Conservation (phyloP, 2,888 invertebrate genomes). For the Nomada goodeniana region DNA sequence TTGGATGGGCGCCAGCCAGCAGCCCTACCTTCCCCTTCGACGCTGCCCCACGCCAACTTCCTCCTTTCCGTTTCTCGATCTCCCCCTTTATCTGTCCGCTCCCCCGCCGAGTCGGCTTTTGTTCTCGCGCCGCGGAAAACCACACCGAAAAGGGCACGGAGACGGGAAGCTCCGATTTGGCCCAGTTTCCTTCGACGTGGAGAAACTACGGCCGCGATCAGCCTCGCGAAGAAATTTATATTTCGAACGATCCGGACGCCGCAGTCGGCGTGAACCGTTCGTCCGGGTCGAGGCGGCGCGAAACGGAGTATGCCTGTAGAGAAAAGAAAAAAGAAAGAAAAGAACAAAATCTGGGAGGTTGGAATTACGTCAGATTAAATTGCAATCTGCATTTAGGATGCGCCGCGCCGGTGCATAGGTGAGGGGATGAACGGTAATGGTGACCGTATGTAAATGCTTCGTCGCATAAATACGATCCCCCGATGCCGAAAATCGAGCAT, state of each 20-base stretch:
- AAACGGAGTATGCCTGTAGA: neutral
- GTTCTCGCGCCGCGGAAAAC: conserved; percentile 44
- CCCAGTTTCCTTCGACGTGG: conserved; percentile 32
- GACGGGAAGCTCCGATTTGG: conserved; percentile 45
- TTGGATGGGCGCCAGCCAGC: conserved; percentile 53
- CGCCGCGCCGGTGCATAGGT: conserved; percentile 3
- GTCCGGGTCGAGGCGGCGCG: neutral
- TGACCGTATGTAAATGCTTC: too few relatives aligned
- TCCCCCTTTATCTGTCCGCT: conserved; percentile 34
- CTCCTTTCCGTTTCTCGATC: conserved; percentile 7
- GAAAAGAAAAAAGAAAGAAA: neutral
- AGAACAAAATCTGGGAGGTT: neutral
- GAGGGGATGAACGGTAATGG: neutral
- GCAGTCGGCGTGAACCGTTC: neutral
- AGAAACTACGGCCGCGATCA: conserved; percentile 12
- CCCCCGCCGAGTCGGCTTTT: conserved; percentile 17
- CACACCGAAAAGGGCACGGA: conserved; percentile 29
- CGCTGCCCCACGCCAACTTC: conserved; percentile 34
- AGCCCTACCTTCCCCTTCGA: neutral
- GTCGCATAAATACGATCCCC: too few relatives aligned
- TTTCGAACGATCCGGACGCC: neutral
- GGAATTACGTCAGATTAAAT: conserved; percentile 48
- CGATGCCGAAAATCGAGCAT: neutral
- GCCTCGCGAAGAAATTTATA: conserved; percentile 19
- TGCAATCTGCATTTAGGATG: conserved; percentile 43